Percentiles rank a stretch among this genome's conserved stretches.
Conservation (phyloP, 2,888 invertebrate genomes). For the Endomychus coccineus region DNA sequence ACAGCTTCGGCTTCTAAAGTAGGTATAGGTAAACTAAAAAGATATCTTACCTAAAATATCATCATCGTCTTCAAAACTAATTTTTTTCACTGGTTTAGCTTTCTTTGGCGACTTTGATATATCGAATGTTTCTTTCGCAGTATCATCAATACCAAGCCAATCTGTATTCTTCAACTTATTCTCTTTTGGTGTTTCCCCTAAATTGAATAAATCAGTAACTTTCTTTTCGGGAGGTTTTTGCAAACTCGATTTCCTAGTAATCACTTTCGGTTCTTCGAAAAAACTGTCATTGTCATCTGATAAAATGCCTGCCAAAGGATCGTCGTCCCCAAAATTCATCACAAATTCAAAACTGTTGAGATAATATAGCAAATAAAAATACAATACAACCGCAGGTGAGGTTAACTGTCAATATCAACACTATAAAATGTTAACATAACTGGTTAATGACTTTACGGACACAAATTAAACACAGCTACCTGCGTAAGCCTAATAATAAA, state of each 20-base stretch:
- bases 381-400: no score
- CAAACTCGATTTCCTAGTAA: conserved; percentile 28
- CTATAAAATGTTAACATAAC: no score
- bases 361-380: no score
- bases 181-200: conserved; percentile 33
- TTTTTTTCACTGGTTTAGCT: conserved; percentile 25
- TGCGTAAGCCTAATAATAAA: no score
- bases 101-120: not conserved
- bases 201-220: conserved; percentile 14
- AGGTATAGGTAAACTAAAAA: no score
- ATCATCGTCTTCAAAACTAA: conserved; percentile 34
- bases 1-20: no score
- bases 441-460: no score
- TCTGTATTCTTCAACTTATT: conserved; percentile 31
- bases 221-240: conserved; percentile 23
- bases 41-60: no score
- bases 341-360: not conserved
- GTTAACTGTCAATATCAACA: no score
- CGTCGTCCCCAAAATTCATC: conserved; percentile 39
- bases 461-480: no score
- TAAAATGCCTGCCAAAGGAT: conserved; percentile 57
- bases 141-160: no score
- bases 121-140: conserved; percentile 4
- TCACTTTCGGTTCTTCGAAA: conserved; percentile 53
- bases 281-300: conserved; percentile 67